Evolutionary conservation across 2,113 vertebrate genomes (phyloP), one percentile per base, ranked within the genome.

Genomic region (Corythoichthys haematopterus): DNA sequence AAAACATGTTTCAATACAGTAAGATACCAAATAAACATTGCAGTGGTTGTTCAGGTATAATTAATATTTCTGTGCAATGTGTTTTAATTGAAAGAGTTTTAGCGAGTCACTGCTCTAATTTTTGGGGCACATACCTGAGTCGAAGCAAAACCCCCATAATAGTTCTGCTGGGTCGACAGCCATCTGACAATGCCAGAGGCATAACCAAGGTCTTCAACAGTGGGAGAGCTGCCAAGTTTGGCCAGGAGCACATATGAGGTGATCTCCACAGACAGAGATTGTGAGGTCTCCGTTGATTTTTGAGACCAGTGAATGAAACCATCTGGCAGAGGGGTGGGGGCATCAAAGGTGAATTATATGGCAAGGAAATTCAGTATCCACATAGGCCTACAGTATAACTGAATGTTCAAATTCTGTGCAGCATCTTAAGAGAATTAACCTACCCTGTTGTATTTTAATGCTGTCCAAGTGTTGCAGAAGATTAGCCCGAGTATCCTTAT

Each of bases 71-170:
- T 28, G 20, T 28, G 20, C 20, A 28, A 28, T 28, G 20, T 28
- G 20, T 28, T 28, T 28, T 28, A 28, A 28, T 28, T 28, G 20
- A 28, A 28, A 28, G 20, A 28, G 20, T 28, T 28, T 28, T 28
- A 28, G 20, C 20, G 20, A 28, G 20, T 28, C 20, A 28, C 20
- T 28, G 20, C 20, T 28, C 20, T 28, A 43, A 43, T 5, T 43
- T 43, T 8, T 7, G 40, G 3, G 38, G 36, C 8, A 2, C 62
- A 48, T 68, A 95, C 95, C 94, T 93, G 93, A 0, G 92, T 94
- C 43, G 92, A 94, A 15, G 89, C 90, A 82, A 93, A 95, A 46
- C 94, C 93, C 82, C 94, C 94, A 0, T 87, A 90, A 11, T 90
- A 55, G 68, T 95, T 95, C 81, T 94, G 92, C 75, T 94, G 90